Evolutionary conservation across 1,140 invertebrate genomes (phyloP).

Genomic region (Drosophila pallidifrons): DNA sequence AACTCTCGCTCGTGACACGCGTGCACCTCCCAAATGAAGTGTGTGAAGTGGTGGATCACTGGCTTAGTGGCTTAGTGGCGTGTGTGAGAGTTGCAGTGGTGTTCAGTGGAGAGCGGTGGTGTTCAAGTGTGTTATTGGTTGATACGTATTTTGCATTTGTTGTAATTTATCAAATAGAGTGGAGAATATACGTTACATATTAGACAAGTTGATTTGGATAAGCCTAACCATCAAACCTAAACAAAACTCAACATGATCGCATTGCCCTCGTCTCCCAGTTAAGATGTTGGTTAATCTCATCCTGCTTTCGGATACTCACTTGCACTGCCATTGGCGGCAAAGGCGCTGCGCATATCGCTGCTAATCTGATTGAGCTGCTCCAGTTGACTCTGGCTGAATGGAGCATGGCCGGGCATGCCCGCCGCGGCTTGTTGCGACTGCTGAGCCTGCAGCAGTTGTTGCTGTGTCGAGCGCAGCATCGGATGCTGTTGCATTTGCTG

Average conservation of each 20-base stretch:
- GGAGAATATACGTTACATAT: constrained; percentile 42
- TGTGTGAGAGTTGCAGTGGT: constrained; percentile 34
- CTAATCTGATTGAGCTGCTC: constrained; percentile 80
- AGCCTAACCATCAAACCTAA: constrained; percentile 45
- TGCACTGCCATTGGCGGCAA: constrained; percentile 78
- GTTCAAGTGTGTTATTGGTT: constrained; percentile 29
- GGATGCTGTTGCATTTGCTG: constrained; percentile 62
- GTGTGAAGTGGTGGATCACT: constrained; percentile 8
- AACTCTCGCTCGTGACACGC: constrained; percentile 21
- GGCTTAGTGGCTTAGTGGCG: constrained; percentile 20
- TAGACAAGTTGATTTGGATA: constrained; percentile 8
- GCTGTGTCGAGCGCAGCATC: constrained; percentile 66
- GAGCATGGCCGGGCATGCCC: constrained; percentile 46
- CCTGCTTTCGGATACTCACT: constrained; percentile 66
- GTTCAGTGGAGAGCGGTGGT: constrained; percentile 12
- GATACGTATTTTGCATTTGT: neutral
- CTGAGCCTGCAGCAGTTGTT: constrained; percentile 63
- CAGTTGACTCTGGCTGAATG: constrained; percentile 77
- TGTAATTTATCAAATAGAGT: constrained; percentile 26
- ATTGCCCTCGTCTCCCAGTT: neutral
- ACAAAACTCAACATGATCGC: constrained; percentile 9
- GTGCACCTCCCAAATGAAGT: constrained; percentile 15
- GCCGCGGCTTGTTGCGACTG: constrained; percentile 40
- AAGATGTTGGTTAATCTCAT: neutral
- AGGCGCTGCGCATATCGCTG: constrained; percentile 80